Conservation (phyloP, 2,113 vertebrate species). For the Corythaeola cristata region DNA sequence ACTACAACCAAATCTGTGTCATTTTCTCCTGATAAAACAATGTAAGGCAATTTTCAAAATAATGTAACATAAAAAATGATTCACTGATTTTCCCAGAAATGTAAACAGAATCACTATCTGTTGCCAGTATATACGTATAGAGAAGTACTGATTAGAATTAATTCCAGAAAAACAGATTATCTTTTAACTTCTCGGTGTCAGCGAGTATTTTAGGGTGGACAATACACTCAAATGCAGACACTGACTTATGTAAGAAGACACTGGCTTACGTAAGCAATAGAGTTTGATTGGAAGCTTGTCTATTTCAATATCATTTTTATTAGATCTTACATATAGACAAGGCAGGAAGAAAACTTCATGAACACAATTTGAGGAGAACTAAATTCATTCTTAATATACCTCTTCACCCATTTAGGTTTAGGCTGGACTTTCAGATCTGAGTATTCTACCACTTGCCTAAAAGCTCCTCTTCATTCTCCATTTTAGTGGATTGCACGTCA, state of each 20-base stretch:
- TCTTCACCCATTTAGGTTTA: not conserved
- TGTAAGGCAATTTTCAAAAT: not conserved
- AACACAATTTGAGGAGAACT: not conserved
- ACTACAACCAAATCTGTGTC: not conserved
- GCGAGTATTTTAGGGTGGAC: not conserved
- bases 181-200: not conserved
- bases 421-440: not conserved
- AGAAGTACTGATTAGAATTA: not conserved
- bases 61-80: not conserved
- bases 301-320: not conserved
- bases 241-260: not conserved
- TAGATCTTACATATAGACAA: not conserved
- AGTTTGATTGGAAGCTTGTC: not conserved
- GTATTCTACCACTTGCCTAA: not conserved
- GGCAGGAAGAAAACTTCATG: not conserved
- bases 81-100: not conserved
- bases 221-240: not conserved
- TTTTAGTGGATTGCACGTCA: not conserved
- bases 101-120: not conserved
- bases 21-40: not conserved
- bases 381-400: not conserved
- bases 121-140: not conserved
- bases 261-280: not conserved
- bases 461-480: not conserved
- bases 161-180: not conserved